Conservation (phyloP, 2,888 invertebrate genomes). For the Chironomus riparius region DNA sequence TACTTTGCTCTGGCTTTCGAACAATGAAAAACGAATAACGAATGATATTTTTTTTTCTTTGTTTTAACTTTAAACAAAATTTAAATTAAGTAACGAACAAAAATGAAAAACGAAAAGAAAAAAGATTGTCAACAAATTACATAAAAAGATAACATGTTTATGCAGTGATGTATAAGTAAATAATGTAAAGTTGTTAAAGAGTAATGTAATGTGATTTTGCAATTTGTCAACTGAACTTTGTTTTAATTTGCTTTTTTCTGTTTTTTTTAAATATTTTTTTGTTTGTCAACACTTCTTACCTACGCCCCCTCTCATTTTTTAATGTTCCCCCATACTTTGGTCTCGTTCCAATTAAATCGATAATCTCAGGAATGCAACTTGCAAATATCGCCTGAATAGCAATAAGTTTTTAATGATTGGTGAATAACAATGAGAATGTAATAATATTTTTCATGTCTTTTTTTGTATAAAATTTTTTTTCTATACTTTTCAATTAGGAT, state of each 20-base stretch:
- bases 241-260: conserved; percentile 18
- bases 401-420: conserved; percentile 9
- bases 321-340: conserved; percentile 99
- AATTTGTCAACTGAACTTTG: not conserved
- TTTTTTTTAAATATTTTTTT: conserved; percentile 31
- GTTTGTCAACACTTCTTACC: conserved; percentile 65
- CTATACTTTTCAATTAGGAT: too few relatives aligned
- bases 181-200: not conserved
- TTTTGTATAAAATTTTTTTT: too few relatives aligned
- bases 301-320: conserved; percentile 99
- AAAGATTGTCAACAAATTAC: not conserved
- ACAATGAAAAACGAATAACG: too few relatives aligned
- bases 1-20: too few relatives aligned
- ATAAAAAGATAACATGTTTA: not conserved
- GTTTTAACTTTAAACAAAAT: too few relatives aligned
- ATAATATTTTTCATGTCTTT: not conserved
- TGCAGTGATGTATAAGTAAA: not conserved
- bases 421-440: conserved; percentile 20
- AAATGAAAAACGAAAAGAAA: too few relatives aligned
- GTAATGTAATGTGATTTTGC: not conserved
- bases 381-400: conserved; percentile 95
- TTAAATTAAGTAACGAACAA: too few relatives aligned
- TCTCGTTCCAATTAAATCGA: conserved; percentile 99
- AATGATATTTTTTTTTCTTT: too few relatives aligned
- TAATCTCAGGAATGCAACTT: conserved; percentile 99